These are phyloP conservation scores for Leuctra nigra DNA, from an alignment of 2,888 invertebrate species.

Conservation along the genomic window DNA sequence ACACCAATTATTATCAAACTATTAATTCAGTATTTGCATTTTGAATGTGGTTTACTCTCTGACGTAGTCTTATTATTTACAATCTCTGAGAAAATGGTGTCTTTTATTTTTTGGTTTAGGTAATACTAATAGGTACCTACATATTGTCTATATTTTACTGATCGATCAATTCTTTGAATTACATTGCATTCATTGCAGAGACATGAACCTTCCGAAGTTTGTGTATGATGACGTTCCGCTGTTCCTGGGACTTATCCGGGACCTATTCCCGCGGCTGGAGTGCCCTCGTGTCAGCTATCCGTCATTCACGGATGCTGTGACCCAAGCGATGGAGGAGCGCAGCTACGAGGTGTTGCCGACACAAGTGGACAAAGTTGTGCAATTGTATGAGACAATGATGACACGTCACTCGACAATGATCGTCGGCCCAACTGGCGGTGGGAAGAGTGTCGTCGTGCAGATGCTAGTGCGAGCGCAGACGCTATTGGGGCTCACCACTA, in stretches of 20 bases:
- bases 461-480: constrained; percentile 73
- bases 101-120: no score
- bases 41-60: no score
- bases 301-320: constrained; percentile 75
- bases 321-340: constrained; percentile 55
- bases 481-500: constrained; percentile 68
- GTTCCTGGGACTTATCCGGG: constrained; percentile 80
- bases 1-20: no score
- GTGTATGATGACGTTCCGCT: constrained; percentile 86
- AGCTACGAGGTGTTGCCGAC: constrained; percentile 61
- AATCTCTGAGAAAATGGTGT: no score
- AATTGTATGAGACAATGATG: constrained; percentile 93
- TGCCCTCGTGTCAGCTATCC: constrained; percentile 85
- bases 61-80: no score
- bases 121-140: no score
- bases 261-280: constrained; percentile 85
- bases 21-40: no score
- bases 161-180: no score
- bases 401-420: constrained; percentile 88
- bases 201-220: constrained; percentile 92
- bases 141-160: no score
- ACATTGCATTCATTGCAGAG: no score
- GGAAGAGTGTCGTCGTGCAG: constrained; percentile 80
- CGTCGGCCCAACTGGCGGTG: constrained; percentile 89
- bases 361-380: constrained; percentile 82